Base-by-base conservation (phyloP, 1,140 invertebrate species). In the Nephotettix cincticeps region DNA sequence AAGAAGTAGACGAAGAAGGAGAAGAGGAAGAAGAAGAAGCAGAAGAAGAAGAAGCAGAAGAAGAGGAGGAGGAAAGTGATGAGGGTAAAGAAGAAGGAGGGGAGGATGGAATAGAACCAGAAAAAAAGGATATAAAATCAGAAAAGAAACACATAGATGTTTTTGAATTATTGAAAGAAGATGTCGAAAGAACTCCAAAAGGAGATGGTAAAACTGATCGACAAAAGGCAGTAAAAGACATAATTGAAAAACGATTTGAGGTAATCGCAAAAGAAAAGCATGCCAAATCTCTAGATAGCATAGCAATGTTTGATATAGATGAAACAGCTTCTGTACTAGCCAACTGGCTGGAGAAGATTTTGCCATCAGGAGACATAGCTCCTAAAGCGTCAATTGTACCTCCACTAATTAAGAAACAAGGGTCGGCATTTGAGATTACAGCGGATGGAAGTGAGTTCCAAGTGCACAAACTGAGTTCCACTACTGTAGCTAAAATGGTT, bases 391-490 rank as follows among this genome's bases (percentile, higher is more conserved):
- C 47, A 23, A 4, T 19, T 11, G 47, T 51, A 51, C 17, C 47
- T 11, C n/a, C 47, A 51, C 17, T 51, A 6, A 19, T 19, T 9
- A 23, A 51, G 21, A n/a, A 23, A n/a, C 47, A 51, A 51, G 47
- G 47, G 6, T 51, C 47, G 6, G 47, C 47, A 6, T 51, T 51
- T 11, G 28, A 32, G 9, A 65, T 28, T 14, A 65, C 27, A 17
- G 61, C 1, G 23, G 61, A 32, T n/a, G 27, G 28, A 1, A 65
- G 28, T 40, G 9, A 65, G 17, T 30, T 2, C 4, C 1, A 65
- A 65, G 61, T 65, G n/a, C 13, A 28, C 13, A 65, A 65, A 65
- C 9, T 65, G n/a, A 65, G 61, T 65, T 65, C 61, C 14, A 29
- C 30, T 3, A 65, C 27, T 1, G 30, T 65, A 3, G 61, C 61